A percentile compares a stretch with the other conserved stretches of the same genome.
These are phyloP conservation scores for Sylvietta virens DNA, from an alignment of 2,113 vertebrate genomes.

Conservation along the genomic window DNA sequence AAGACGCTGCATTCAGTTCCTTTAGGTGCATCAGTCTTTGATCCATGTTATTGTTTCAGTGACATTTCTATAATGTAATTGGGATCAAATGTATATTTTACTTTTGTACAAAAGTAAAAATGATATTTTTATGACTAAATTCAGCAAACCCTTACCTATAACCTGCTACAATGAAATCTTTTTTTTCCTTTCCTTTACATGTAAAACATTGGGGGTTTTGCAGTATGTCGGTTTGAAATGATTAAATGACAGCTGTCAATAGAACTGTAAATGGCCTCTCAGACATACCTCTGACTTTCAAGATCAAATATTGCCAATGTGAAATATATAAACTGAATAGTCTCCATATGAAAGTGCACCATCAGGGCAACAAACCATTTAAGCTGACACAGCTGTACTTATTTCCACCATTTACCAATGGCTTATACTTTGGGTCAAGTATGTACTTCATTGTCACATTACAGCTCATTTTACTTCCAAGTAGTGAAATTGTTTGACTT, in stretches of 20 bases:
- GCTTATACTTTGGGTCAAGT: conserved; percentile 61
- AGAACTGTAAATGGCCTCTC: conserved; percentile 39
- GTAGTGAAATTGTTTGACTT: conserved; percentile 53
- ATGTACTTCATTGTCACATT: conserved; percentile 54
- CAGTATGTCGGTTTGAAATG: conserved; percentile 37
- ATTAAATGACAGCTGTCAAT: conserved; percentile 27
- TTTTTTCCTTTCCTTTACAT: conserved; percentile 24
- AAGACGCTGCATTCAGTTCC: conserved; percentile 13
- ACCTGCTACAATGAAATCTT: not conserved
- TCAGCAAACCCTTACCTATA: conserved; percentile 10
- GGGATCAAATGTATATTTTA: conserved; percentile 65
- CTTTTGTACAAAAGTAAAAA: conserved; percentile 66
- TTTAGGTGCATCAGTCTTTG: conserved; percentile 50
- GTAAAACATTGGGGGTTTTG: conserved; percentile 20
- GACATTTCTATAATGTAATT: conserved; percentile 61
- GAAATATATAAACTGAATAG: conserved; percentile 19
- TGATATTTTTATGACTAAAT: conserved; percentile 65
- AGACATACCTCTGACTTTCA: conserved; percentile 64
- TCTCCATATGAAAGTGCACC: conserved; percentile 65
- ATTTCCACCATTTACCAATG: conserved; percentile 49
- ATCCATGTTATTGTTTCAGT: conserved; percentile 50
- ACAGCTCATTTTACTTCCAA: conserved; percentile 49
- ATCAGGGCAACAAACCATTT: conserved; percentile 73
- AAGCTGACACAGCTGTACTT: conserved; percentile 61
- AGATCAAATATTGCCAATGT: conserved; percentile 27